phyloP scores from a whole-genome alignment of 1,140 invertebrate species.

The Euura saliciscinereae region DNA sequence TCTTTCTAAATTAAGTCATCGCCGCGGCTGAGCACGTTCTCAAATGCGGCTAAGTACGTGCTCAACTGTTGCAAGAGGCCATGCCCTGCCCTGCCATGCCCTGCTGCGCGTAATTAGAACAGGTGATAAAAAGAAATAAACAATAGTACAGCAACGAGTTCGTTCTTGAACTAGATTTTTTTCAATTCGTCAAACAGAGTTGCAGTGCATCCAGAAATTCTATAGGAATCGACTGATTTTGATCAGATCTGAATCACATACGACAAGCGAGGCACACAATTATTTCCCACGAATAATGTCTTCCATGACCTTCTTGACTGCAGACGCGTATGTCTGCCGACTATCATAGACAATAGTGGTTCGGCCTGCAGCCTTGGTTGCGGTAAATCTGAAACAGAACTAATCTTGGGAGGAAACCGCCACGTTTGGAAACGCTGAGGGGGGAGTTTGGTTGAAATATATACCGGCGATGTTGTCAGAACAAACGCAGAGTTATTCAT shows the following conservation, averaged over 20 bases:
- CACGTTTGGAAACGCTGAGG: not conserved
- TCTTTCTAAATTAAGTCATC: not conserved
- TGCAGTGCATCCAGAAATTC: too few species aligned
- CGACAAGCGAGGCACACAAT: too few species aligned
- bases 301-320: not conserved
- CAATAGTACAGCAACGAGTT: not conserved
- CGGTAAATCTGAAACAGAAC: not conserved
- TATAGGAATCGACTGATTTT: too few species aligned
- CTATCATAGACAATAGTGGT: not conserved
- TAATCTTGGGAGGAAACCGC: constrained; percentile 1
- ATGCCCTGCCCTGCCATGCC: not conserved
- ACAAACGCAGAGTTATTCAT: not conserved
- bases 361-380: too few species aligned
- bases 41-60: not conserved
- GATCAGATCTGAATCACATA: too few species aligned
- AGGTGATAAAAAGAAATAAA: not conserved
- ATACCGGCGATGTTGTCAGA: not conserved
- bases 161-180: not conserved
- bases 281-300: constrained; percentile 3
- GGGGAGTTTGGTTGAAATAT: not conserved
- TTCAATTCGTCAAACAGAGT: not conserved
- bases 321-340: not conserved
- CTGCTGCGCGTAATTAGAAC: not conserved
- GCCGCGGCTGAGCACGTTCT: not conserved
- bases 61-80: not conserved